These are phyloP conservation scores for Pyrrhia umbra DNA, from an alignment of 2,888 invertebrate genomes.

Conservation along the genomic window DNA sequence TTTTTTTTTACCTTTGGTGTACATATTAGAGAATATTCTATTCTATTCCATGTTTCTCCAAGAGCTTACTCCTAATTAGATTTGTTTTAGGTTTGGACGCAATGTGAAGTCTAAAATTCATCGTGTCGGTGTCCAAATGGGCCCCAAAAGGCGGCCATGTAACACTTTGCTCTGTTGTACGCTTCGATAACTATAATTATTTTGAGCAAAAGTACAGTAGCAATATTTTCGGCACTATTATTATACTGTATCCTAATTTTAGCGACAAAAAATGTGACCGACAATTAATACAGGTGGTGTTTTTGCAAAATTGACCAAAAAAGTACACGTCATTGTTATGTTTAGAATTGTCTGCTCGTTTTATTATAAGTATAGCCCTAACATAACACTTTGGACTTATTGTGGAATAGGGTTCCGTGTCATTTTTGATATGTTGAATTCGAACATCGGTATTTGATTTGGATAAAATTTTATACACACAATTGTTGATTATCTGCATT, in stretches of 20 bases:
- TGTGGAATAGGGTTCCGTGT: constrained; percentile 59
- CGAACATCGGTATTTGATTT: neutral
- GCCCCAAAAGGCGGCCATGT: no score
- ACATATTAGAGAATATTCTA: no score
- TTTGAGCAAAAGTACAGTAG: constrained; percentile 21
- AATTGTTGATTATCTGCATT: no score
- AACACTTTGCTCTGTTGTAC: no score
- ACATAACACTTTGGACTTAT: constrained; percentile 69
- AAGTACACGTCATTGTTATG: constrained; percentile 55
- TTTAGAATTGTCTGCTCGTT: constrained; percentile 49
- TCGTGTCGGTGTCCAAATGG: no score
- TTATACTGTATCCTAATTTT: constrained; percentile 30
- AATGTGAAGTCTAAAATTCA: no score
- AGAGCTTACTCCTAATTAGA: no score
- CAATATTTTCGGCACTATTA: constrained; percentile 20
- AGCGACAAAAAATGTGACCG: constrained; percentile 37
- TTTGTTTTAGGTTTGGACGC: no score
- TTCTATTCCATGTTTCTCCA: no score
- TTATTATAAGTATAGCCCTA: constrained; percentile 67
- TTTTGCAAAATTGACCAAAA: constrained; percentile 60
- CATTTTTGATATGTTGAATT: neutral
- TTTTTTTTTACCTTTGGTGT: no score
- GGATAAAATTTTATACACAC: no score
- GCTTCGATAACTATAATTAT: neutral
- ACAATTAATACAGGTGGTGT: constrained; percentile 40